Base-by-base conservation (phyloP, 2,113 vertebrate genomes). In the Triplophysa tibetana region DNA sequence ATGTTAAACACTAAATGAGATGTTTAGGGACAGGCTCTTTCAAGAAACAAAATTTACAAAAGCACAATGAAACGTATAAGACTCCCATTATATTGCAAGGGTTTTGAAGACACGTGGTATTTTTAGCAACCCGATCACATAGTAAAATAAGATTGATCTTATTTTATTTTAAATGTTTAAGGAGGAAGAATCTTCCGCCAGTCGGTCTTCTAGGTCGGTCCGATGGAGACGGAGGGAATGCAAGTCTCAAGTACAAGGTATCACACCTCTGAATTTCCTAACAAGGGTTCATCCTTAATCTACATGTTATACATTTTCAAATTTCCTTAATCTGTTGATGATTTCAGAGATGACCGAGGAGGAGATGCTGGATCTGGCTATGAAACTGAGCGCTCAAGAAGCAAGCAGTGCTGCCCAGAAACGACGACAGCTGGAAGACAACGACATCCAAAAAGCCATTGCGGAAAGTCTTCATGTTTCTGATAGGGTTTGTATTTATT, bases 301-400 rank as follows among this genome's bases (percentile, higher is more conserved):
- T 17, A 17, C 14, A 54, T 6, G 14, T 17, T 14, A 17, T 52
- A 14, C 50, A 29, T 29, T 29, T 13, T 4, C 11, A 2, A 16
- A 21, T 58, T 58, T 58, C 6, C 8, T 58, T 26, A 3, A 13
- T 67, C 4, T 17, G 11, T 69, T 75, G 84, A 73, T 77, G 62
- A 78, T 14, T 70, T 82, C 82, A 98, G 97, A 95, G 64, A 95
- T 99, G 97, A 96, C 94, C 1, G 97, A 99, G 91, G 97, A 99
- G 56, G 95, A 99, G 84, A 96, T 98, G 89, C 90, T 99, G 91
- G 94, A 93, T 60, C 81, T 97, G 89, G 97, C 97, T 63, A 83
- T 99, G 85, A 91, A 90, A 84, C 94, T 98, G 85, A 99, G 97
- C 80, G 91, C 96, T 81, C 93, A 95, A 87, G 97, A 98, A 90